These are phyloP conservation scores for Dilophus febrilis DNA, from an alignment of 2,888 invertebrate genomes.

Conservation along the genomic window DNA sequence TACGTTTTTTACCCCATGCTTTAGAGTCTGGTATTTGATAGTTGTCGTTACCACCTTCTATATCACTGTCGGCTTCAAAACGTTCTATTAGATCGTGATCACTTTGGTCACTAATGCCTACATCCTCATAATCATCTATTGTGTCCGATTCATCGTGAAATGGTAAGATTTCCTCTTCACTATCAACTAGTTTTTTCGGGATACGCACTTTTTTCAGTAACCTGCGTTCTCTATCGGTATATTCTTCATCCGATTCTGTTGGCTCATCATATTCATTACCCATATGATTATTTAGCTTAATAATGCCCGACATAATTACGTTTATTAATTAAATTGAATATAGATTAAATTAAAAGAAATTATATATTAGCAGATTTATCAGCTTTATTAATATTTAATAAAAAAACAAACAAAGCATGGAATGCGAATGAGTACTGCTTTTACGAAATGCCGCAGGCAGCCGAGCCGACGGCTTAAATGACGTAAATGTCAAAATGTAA, in stretches of 20 bases:
- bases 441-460: too few species aligned
- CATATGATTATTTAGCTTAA: too few species aligned
- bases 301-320: too few species aligned
- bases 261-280: conserved; percentile 41
- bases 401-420: too few species aligned
- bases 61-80: conserved; percentile 46
- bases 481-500: too few species aligned
- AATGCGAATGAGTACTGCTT: too few species aligned
- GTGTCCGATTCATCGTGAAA: conserved; percentile 33
- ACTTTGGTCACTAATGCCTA: conserved; percentile 19
- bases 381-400: too few species aligned
- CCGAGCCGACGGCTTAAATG: too few species aligned
- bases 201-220: conserved; percentile 42
- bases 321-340: too few species aligned
- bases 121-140: conserved; percentile 29
- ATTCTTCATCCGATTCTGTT: conserved; percentile 57
- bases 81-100: conserved; percentile 32
- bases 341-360: too few species aligned
- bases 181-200: conserved; percentile 33
- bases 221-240: conserved; percentile 44
- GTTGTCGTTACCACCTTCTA: conserved; percentile 53
- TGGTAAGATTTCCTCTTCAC: conserved; percentile 45
- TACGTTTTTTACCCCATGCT: conserved; percentile 77
- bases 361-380: too few species aligned
- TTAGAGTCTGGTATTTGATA: conserved; percentile 59